phyloP scores from a whole-genome alignment of 2,888 invertebrate species.

The Cephus spinipes region DNA sequence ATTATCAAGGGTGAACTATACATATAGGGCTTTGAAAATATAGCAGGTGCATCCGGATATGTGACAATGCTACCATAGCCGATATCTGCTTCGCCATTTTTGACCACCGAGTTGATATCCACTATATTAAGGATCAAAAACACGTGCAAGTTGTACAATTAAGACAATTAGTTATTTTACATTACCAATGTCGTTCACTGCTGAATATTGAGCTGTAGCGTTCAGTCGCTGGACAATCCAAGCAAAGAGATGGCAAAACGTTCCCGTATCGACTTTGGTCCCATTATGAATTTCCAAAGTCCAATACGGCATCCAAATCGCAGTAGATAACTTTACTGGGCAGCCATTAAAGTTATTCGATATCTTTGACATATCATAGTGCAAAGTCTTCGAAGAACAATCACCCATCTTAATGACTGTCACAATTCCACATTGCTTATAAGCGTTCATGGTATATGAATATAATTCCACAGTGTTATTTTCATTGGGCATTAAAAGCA shows the following conservation, averaged over 20 bases:
- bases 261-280: not conserved
- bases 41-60: not conserved
- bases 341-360: conserved; percentile 12
- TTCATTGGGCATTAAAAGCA: not conserved
- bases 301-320: conserved; percentile 12
- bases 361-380: not conserved
- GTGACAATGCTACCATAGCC: conserved; percentile 7
- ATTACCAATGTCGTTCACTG: not conserved
- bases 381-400: not conserved
- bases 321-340: conserved; percentile 2
- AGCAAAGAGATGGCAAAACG: not conserved
- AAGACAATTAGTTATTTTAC: not conserved
- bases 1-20: not conserved
- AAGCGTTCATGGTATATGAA: conserved; percentile 1
- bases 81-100: conserved; percentile 5
- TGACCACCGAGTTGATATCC: not conserved
- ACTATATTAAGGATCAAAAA: not conserved
- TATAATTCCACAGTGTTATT: conserved; percentile 1
- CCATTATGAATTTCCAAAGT: not conserved
- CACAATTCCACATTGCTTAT: conserved; percentile 3
- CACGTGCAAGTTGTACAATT: not conserved
- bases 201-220: not conserved
- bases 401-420: not conserved
- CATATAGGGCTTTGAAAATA: not conserved
- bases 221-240: conserved; percentile 12